A percentile compares a stretch with the other conserved stretches of the same genome.
These are phyloP conservation scores for Mohoua ochrocephala DNA, from an alignment of 2,113 vertebrate species.

Conservation along the genomic window DNA sequence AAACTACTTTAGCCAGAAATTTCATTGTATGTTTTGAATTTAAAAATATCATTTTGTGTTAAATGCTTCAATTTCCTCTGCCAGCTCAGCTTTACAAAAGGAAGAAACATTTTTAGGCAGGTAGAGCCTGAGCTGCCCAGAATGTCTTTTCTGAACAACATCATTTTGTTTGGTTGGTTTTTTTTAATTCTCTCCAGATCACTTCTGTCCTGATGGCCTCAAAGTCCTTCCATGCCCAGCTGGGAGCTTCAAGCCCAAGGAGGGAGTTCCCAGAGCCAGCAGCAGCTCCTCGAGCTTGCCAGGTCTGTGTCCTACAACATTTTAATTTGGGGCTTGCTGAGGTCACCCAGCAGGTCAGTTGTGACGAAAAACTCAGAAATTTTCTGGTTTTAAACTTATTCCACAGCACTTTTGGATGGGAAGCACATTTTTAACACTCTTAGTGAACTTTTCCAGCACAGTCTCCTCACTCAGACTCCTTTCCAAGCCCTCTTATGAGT, in stretches of 20 bases:
- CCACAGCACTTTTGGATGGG: rapidly evolving
- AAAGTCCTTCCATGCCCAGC: constrained; percentile 68
- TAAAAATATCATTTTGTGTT: rapidly evolving
- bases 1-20: neutral
- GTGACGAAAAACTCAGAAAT: neutral
- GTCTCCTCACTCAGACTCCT: neutral
- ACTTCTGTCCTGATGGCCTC: constrained; percentile 71
- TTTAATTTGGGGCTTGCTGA: neutral
- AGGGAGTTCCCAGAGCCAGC: constrained; percentile 57
- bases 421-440: too few relatives aligned
- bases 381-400: neutral
- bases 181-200: constrained; percentile 50
- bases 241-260: constrained; percentile 74
- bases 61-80: neutral
- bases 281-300: constrained; percentile 72
- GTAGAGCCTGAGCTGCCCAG: neutral
- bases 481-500: neutral
- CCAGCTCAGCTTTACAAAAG: neutral
- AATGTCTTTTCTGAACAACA: rapidly evolving
- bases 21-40: neutral
- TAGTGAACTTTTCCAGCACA: neutral
- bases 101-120: neutral
- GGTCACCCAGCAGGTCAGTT: neutral
- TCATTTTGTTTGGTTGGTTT: rapidly evolving
- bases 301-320: constrained; percentile 60